Conservation (phyloP, 2,888 invertebrate genomes). For the Apocheima hispidaria region DNA sequence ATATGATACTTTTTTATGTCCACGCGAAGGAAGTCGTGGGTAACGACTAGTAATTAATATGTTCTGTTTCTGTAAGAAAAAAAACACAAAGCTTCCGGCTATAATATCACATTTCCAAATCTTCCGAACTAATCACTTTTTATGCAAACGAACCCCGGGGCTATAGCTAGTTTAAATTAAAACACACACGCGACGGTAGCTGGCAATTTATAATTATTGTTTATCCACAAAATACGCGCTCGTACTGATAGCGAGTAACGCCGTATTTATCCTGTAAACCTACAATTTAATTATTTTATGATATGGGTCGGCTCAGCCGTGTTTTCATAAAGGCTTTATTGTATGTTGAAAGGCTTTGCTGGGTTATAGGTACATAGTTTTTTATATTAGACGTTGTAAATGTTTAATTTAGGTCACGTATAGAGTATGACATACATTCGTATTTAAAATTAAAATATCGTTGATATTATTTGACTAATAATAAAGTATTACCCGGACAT, state of each 20-base stretch:
- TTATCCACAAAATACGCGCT: constrained; percentile 34
- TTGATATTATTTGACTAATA: no score
- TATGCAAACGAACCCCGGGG: constrained; percentile 16
- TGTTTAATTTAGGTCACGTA: not conserved
- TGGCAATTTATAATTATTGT: constrained; percentile 34
- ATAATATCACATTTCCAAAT: not conserved
- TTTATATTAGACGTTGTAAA: not conserved
- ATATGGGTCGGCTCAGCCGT: constrained; percentile 36
- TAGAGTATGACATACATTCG: not conserved
- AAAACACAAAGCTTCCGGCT: not conserved
- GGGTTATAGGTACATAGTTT: not conserved
- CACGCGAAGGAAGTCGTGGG: no score
- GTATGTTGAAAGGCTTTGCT: constrained; percentile 9
- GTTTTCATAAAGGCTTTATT: constrained; percentile 29
- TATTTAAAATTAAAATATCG: not conserved
- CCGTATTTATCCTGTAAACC: constrained; percentile 36
- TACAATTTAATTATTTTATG: constrained; percentile 36
- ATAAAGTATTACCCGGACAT: no score
- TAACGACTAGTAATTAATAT: no score
- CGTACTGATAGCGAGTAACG: constrained; percentile 33
- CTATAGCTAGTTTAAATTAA: constrained; percentile 22
- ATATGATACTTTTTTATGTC: no score
- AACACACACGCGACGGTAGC: constrained; percentile 24
- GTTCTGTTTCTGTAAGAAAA: not conserved
- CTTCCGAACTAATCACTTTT: constrained; percentile 4